Conservation (phyloP, 2,797 vertebrate genomes). For the Sebastes jordani region DNA sequence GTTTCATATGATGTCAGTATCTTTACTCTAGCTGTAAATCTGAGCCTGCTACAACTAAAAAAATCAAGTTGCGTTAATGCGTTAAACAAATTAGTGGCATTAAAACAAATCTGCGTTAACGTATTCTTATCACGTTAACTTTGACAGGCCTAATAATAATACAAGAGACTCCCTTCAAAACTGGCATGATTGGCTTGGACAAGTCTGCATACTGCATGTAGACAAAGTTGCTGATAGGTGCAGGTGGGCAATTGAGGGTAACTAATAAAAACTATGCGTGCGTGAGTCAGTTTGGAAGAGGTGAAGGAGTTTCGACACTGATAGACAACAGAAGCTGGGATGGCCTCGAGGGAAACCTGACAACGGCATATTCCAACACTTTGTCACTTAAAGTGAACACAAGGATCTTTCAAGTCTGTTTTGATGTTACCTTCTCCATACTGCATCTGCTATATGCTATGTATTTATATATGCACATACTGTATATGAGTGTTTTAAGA, state of each 20-base stretch:
- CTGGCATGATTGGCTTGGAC: not conserved
- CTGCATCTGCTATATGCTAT: slow-evolving; percentile 25
- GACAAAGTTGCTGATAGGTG: not conserved
- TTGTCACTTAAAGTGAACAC: slow-evolving; percentile 44
- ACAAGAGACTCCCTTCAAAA: not conserved
- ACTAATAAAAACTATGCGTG: not conserved
- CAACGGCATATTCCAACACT: slow-evolving; percentile 32
- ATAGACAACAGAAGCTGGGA: slow-evolving; percentile 22
- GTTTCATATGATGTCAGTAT: too few species aligned
- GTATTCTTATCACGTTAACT: too few species aligned
- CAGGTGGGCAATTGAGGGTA: not conserved
- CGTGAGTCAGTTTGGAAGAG: slow-evolving; percentile 11
- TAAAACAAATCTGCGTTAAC: too few species aligned
- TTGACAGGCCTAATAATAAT: not conserved
- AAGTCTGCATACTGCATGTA: not conserved
- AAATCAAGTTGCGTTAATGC: too few species aligned
- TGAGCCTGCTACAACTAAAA: too few species aligned
- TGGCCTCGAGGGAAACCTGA: slow-evolving; percentile 48
- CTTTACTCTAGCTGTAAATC: too few species aligned
- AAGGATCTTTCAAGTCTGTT: slow-evolving; percentile 48
- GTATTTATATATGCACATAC: slow-evolving; percentile 58
- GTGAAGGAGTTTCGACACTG: slow-evolving; percentile 37
- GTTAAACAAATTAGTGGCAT: too few species aligned
- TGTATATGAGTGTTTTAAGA: slow-evolving; percentile 41
- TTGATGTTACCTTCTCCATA: slow-evolving; percentile 50